Evolutionary conservation across 2,797 vertebrate species (phyloP), one percentile per base, ranked within the genome.

Genomic region (Enteromius viviparus): DNA sequence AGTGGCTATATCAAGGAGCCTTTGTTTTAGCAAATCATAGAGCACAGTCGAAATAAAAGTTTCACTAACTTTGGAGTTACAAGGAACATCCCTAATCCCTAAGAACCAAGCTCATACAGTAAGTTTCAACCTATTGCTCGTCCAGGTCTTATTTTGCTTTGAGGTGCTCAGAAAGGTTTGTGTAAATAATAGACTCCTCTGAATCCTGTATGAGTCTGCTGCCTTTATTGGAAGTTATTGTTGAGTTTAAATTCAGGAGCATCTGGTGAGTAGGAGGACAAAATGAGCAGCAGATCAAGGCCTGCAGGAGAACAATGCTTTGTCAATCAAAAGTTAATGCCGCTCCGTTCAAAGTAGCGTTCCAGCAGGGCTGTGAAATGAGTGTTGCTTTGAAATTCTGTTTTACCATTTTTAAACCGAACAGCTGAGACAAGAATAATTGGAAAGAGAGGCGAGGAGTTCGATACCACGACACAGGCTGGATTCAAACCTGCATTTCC

Each of bases 251-350:
- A 71, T 80, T n/a, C 40, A 15, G 70, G 42, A 81, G 80, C 70
- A 81, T 81, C 70, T 81, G 80, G 45, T 75, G 55, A 64, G 80
- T 75, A 74, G 80, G 42, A 81, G 70, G 29, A 64, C 9, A 65
- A 40, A 74, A 23, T 81, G 45, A 74, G 80, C 29, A 34, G 37
- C 40, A 80, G 53, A 80, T 62, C 68, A 80, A 80, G 66, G 79
- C 68, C 79, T 60, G 40, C 26, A 65, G 70, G 42, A 75, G 80
- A 75, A 81, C 70, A 75, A 81, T 75, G 58, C 70, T 26, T 37
- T 65, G 60, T 65, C 80, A 65, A 71, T 71, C 79, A 80, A 80
- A 80, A 62, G 68, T 72, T 80, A 71, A 72, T 72, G 79, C 68
- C 9, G 53, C 40, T 80, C 62, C 1, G 17, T 71, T 80, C 68